Evolutionary conservation across 2,797 vertebrate genomes (phyloP).

Genomic region (Xenops minutus): DNA sequence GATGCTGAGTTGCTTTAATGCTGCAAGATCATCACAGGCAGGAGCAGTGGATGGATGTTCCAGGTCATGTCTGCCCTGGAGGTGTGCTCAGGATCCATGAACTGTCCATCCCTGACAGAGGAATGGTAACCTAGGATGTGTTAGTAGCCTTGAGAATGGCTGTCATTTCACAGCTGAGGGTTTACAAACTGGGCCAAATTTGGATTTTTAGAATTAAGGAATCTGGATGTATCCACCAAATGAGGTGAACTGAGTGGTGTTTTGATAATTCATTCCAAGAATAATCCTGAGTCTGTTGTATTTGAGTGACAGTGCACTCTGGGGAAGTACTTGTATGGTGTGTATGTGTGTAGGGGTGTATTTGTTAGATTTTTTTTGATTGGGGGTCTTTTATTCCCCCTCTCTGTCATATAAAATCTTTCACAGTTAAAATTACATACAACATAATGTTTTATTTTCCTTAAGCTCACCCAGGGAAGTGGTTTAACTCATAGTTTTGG

Average conservation of each 20-base stretch:
- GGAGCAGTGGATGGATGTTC: background rate
- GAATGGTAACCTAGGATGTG: background rate
- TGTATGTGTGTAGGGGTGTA: background rate
- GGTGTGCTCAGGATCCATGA: background rate
- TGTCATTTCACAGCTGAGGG: background rate
- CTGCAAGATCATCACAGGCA: background rate
- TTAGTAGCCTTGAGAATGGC: background rate
- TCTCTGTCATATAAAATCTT: background rate
- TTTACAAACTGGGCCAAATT: background rate
- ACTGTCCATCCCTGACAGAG: background rate
- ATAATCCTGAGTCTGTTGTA: background rate
- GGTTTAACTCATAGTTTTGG: background rate
- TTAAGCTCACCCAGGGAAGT: background rate
- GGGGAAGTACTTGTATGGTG: background rate
- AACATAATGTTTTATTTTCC: background rate
- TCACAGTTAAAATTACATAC: background rate
- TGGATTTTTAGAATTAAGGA: background rate
- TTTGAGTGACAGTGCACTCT: background rate
- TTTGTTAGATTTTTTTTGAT: background rate
- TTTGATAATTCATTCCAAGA: background rate
- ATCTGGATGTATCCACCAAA: background rate
- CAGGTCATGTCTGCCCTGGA: fast-evolving
- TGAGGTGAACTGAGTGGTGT: background rate
- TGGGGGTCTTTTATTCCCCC: background rate
- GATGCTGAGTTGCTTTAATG: background rate